phyloP scores from a whole-genome alignment of 2,113 vertebrate species.

The Crocuta crocuta region DNA sequence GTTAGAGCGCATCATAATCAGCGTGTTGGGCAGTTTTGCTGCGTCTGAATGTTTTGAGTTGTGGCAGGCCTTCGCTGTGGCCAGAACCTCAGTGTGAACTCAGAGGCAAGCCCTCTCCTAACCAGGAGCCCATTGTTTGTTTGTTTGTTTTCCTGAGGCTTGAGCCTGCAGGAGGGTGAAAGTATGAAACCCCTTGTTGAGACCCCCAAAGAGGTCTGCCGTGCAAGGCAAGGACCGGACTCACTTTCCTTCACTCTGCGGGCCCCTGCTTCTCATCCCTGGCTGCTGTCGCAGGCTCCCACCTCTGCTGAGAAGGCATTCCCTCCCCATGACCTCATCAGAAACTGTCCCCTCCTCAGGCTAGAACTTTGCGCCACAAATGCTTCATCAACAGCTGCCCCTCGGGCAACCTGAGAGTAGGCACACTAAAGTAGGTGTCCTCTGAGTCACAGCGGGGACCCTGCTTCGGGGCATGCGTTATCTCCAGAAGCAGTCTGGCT shows the following conservation, averaged over 20 bases:
- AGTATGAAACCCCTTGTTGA: conserved; percentile 4
- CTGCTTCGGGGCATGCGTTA: not conserved
- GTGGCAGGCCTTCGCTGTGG: not conserved
- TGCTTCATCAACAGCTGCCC: not conserved
- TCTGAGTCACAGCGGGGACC: not conserved
- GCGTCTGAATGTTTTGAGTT: not conserved
- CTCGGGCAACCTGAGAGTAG: not conserved
- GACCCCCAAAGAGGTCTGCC: not conserved
- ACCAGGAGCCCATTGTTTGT: not conserved
- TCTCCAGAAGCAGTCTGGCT: not conserved
- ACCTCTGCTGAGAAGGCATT: conserved; percentile 53
- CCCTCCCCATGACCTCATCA: conserved; percentile 40
- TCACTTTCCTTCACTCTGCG: not conserved
- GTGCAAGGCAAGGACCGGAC: not conserved
- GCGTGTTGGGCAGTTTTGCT: not conserved
- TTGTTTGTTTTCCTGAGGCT: not conserved
- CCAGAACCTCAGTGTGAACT: not conserved
- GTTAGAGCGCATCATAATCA: not conserved
- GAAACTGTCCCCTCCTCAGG: not conserved
- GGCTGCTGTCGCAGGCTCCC: not conserved
- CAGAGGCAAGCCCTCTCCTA: not conserved
- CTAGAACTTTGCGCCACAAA: not conserved
- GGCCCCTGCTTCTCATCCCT: not conserved
- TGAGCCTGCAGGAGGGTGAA: conserved; percentile 14
- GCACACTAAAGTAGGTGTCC: not conserved